Percentiles rank a stretch among this genome's conserved stretches.
Evolutionary conservation across 2,113 vertebrate genomes (phyloP).

Genomic region (Phyllostomus discolor): DNA sequence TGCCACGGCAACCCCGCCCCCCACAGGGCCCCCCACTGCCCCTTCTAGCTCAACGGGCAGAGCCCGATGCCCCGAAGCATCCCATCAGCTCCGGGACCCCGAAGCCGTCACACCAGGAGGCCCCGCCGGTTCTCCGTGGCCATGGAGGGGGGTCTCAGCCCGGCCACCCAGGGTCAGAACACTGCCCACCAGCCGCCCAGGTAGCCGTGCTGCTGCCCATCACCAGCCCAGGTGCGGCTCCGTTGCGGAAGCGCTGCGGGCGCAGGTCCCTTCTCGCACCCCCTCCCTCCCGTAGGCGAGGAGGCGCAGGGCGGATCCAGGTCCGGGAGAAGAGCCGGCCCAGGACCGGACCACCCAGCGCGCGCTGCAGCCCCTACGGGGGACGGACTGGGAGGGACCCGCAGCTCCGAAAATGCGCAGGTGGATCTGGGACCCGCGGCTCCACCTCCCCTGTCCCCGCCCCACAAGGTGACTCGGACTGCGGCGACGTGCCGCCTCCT

Average conservation of each 20-base stretch:
- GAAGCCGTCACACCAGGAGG: not conserved
- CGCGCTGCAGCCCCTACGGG: not conserved
- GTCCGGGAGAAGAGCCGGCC: not conserved
- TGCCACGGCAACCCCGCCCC: no score
- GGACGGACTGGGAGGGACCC: not conserved
- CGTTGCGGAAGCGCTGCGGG: not conserved
- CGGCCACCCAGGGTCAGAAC: not conserved
- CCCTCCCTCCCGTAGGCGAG: not conserved
- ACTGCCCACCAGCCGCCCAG: not conserved
- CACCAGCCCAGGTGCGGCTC: rapidly evolving
- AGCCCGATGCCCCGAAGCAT: not conserved
- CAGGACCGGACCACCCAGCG: not conserved
- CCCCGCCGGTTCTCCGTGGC: not conserved
- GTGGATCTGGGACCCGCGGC: not conserved
- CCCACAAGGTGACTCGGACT: conserved; percentile 22
- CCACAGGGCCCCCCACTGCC: not conserved
- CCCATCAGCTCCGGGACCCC: not conserved
- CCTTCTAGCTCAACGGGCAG: not conserved
- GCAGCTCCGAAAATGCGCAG: not conserved
- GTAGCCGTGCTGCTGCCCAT: not conserved
- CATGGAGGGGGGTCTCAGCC: not conserved
- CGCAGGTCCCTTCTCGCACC: not conserved
- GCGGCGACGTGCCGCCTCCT: not conserved
- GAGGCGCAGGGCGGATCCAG: not conserved
- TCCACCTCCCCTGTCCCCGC: not conserved